Evolutionary conservation across 64 coral and sea anemone genomes (phyloP), one percentile per base, ranked within the genome.

Genomic region (Pachyseris speciosa): DNA sequence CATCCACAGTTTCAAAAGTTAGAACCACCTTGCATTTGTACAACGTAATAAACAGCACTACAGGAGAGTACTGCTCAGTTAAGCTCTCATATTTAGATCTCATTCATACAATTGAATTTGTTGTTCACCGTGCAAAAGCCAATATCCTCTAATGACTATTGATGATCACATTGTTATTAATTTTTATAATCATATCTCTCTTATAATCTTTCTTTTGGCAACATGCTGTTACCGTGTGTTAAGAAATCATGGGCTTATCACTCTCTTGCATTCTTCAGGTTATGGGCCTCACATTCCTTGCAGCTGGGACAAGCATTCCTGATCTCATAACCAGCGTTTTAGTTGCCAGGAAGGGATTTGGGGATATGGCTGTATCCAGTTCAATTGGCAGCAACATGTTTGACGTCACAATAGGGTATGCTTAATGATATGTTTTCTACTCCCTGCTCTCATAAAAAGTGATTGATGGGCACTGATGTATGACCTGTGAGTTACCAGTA

Each of bases 311-410:
- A 11, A 98, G 96, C 65, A 93, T 98, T 40, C 96, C 96, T 37
- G 96, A 98, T 67, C 48, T 98, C 15, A 98, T 98, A 37, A 98
- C 96, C 7, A 98, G 96, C 42, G 96, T 98, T 42, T 28, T 98
- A 30, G 96, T 98, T 4, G 96, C 96, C 6, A 92, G 96, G 51
- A 98, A 95, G 47, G 96, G 96, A 2, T 95, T 95, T 80, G 96
- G 96, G 22, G 96, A 98, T 42, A 98, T 98, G 96, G 96, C 96
- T 1, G 96, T 98, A 24, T 98, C 96, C 22, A 98, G 96, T 68
- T 98, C 96, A 9, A 94, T 98, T 47, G 96, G 96, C 3, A 98
- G 96, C 34, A 98, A 98, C 75, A 68, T 98, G 61, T 98, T 98
- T 68, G 92, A 95, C 78, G 78, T 98, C 20, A 98, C 96, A 26